Evolutionary conservation across 2,797 vertebrate species (phyloP), one percentile per base, ranked within the genome.

Genomic region (Ctenopoma kingsleyae): DNA sequence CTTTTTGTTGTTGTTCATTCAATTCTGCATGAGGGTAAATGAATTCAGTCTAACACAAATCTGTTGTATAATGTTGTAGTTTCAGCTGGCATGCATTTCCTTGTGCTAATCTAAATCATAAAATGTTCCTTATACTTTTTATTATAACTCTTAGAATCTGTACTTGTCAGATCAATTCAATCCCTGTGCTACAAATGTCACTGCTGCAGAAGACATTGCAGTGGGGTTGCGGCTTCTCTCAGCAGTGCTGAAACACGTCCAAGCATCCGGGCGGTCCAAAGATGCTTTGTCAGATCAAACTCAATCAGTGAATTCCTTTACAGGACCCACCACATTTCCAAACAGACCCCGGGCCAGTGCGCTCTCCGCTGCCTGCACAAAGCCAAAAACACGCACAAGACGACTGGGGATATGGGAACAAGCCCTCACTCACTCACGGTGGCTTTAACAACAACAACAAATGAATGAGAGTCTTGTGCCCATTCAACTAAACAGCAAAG

Each of bases 281-380:
- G 93, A 94, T 93, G 92, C 91, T 92, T 93, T 93, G 93, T 94
- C 93, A 94, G 89, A 94, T 94, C 92, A 94, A 93, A 93, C 91
- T 93, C 90, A 93, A 93, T 94, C 93, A 94, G 91, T 92, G 90
- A 91, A 94, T 93, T 94, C 91, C 94, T 93, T 71, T 78, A 88
- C 88, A 90, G 89, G 92, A 94, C 90, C 93, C 90, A 93, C 93
- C 92, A 71, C 92, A 92, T 91, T 91, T 93, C 91, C 90, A 93
- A 92, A 91, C 90, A 93, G 87, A 91, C 87, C 87, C 84, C 48
- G 84, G 82, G 88, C 86, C 84, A 85, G 84, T 86, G 88, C 89
- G 81, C 85, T 80, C 86, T 83, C 60, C 80, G 81, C 87, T 76
- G 84, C 76, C 72, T 77, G 79, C 78, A 77, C 83, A 60, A 43